Evolutionary conservation across 1,140 invertebrate genomes (phyloP).

Genomic region (Dinothrombium tinctorium): DNA sequence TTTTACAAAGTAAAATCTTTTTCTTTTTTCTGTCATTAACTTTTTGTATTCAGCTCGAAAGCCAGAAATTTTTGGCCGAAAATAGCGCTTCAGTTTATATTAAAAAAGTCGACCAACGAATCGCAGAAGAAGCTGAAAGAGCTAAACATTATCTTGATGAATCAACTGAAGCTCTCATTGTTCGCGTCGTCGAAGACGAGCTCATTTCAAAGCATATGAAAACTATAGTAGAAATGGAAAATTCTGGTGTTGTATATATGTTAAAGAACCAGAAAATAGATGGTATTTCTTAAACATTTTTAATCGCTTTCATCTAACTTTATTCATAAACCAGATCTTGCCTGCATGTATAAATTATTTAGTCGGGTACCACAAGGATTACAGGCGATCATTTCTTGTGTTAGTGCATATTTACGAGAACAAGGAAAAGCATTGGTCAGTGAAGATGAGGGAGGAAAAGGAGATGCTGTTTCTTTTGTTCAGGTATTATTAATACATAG

Average conservation of each 20-base stretch:
- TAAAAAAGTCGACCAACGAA: constrained; percentile 88
- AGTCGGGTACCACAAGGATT: constrained; percentile 67
- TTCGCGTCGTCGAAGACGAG: constrained; percentile 89
- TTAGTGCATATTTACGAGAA: constrained; percentile 76
- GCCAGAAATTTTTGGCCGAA: constrained; percentile 92
- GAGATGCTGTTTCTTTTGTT: constrained; percentile 83
- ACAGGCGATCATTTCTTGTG: constrained; percentile 78
- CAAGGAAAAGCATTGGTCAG: constrained; percentile 80
- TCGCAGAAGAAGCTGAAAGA: constrained; percentile 86
- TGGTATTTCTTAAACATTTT: constrained; percentile 18
- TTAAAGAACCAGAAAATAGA: constrained; percentile 86
- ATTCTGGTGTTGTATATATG: constrained; percentile 97
- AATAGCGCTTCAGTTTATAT: constrained; percentile 98
- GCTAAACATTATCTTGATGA: constrained; percentile 95
- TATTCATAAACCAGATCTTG: constrained; percentile 38
- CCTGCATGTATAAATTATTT: constrained; percentile 93
- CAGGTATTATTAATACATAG: constrained; percentile 34
- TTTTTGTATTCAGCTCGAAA: constrained; percentile 50
- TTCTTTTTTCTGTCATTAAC: constrained; percentile 10
- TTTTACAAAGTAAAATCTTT: constrained; percentile 64
- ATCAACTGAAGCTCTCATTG: constrained; percentile 77
- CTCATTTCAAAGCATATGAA: constrained; percentile 97
- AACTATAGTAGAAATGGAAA: constrained; percentile 98
- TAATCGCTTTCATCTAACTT: background rate
- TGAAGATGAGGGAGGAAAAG: constrained; percentile 52